Base-by-base conservation (phyloP, 2,888 invertebrate species). In the Melanotus villosus region DNA sequence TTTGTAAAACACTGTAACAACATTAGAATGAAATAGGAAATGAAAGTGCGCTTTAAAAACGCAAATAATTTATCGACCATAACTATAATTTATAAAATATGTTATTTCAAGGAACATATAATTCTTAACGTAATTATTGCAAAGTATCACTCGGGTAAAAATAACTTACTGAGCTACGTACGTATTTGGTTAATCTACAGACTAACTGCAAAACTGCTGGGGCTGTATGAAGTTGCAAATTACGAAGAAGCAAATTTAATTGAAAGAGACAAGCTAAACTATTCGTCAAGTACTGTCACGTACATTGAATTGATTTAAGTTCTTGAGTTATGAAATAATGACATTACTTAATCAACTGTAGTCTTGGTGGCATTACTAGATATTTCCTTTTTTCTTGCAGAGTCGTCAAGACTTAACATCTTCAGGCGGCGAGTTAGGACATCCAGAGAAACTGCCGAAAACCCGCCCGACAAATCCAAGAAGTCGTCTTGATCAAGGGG, bases 401-500 rank as follows among this genome's bases (percentile, higher is more conserved):
- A 77, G 77, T 36, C 80, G 80, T 9, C 79, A 78, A 36, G 80
- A 81, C 45, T 71, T 79, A 36, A 41, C 69, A 47, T 34, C 58
- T 10, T 68, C 75, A 1, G 72, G 67, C 1, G 68, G 73, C 34
- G 83, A 83, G 72, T 72, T 78, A 30, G 83, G 82, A 83, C 89
- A 83, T 85, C 89, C 89, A 1, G 85, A 88, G 78, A 86, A 89
- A 36, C 85, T 89, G 5, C 89, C 90, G 1, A 89, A 89, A 79
- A 89, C 90, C 1, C 88, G 89, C 6, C 90, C 90, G 80, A 80
- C 86, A 79, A 84, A 89, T 79, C 80, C 81, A 73, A 76, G 79
- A 32, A 72, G 59, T 26, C 74, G 79, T 65, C 73, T 76, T 72
- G 65, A 68, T 2, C 62, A 64, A n/a, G 58, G 57, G 6, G 89